Percentiles rank a stretch among this genome's conserved stretches.
phyloP scores from a whole-genome alignment of 2,888 invertebrate species.

The Acheta domesticus region DNA sequence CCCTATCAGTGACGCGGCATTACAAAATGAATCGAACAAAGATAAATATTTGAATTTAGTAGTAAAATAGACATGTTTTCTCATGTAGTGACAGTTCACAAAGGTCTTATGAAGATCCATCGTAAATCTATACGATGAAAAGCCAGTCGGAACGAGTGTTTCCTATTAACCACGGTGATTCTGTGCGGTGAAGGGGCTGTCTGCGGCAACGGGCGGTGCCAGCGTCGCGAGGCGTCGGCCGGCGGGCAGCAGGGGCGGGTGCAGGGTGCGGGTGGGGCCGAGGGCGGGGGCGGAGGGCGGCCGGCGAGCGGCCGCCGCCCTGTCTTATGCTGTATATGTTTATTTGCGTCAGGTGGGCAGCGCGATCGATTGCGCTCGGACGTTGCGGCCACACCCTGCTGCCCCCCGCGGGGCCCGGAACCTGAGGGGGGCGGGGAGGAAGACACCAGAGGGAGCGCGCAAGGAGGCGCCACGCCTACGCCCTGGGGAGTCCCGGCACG shows the following conservation, averaged over 20 bases:
- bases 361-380: conserved; percentile 28
- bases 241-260: not conserved
- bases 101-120: too few relatives aligned
- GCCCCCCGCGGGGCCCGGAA: conserved; percentile 22
- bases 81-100: too few relatives aligned
- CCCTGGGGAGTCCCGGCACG: conserved; percentile 32
- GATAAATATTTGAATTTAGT: too few relatives aligned
- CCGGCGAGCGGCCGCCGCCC: not conserved
- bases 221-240: not conserved
- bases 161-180: not conserved
- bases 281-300: not conserved
- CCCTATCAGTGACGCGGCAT: too few relatives aligned
- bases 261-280: not conserved
- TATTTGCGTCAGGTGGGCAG: conserved; percentile 21
- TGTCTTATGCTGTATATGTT: conserved; percentile 18
- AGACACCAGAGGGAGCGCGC: conserved; percentile 24
- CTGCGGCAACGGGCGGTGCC: not conserved
- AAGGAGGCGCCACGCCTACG: conserved; percentile 35
- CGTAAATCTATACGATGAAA: too few relatives aligned
- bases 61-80: too few relatives aligned
- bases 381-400: conserved; percentile 30
- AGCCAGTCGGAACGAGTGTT: not conserved
- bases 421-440: conserved; percentile 24
- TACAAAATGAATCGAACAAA: too few relatives aligned
- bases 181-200: not conserved